Base-by-base conservation (phyloP, 2,888 invertebrate genomes). In the Idaea biselata region DNA sequence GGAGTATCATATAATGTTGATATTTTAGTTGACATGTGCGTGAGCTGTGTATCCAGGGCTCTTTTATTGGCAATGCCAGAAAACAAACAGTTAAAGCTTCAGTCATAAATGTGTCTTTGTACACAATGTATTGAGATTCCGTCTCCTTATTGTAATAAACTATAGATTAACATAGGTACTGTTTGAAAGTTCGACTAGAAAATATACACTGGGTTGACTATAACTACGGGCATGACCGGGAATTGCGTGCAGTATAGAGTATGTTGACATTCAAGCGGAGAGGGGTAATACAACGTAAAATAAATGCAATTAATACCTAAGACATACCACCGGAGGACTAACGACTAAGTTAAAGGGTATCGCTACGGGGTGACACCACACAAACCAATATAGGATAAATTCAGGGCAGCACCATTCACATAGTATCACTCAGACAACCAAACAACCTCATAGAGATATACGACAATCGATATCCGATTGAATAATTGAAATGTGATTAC, bases 61-160 rank as follows among this genome's bases (percentile, higher is more conserved):
- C 76, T 77, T 73, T 80, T 82, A 80, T 83, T 88, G 89, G 90
- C 89, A 85, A 91, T 93, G 91, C 90, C 91, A 93, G 92, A 93
- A 92, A 93, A 93, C 90, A 92, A 92, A 91, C 91, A 91, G 91
- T 89, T 91, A 91, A 92, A 92, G 91, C 91, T 89, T 86, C 76
- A 66, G 84, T 80, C 79, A 76, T 80, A 76, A 80, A 82, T 80
- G 80, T 80, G 76, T 78, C 74, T 75, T 31, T 77, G 75, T 79
- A 84, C 73, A 79, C 74, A 76, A 74, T 76, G 63, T 68, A 66
- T 72, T 73, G 77, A 75, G 73, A 79, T 70, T 75, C 17, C 8
- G 73, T 75, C 78, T 73, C 73, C 73, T 73, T 70, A 78, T 81
- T 80, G 79, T 82, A 79, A 77, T 75, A 70, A 74, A 80, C 73